These are phyloP conservation scores for Odontesthes bonariensis DNA, from an alignment of 2,113 vertebrate species.

Conservation along the genomic window DNA sequence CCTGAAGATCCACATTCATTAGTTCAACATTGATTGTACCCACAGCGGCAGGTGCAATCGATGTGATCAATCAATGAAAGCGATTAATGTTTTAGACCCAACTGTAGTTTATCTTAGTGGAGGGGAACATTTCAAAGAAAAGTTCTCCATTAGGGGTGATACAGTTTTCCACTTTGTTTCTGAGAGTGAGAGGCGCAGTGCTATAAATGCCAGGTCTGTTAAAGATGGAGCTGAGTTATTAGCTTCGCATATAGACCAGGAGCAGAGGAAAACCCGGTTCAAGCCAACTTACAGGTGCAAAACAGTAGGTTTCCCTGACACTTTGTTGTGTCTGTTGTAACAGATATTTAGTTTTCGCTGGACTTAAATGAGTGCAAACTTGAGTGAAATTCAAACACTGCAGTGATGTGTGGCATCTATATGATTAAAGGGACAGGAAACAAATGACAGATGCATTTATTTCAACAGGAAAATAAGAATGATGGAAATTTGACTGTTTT, in stretches of 20 bases:
- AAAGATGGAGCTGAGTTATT: not conserved
- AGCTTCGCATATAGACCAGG: not conserved
- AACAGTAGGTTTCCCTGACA: too few species aligned
- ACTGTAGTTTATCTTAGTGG: not conserved
- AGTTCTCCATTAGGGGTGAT: not conserved
- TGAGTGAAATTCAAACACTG: too few species aligned
- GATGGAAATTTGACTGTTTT: too few species aligned
- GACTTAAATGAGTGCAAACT: too few species aligned
- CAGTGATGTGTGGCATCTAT: too few species aligned
- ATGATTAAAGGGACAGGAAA: too few species aligned
- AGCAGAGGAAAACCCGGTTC: not conserved
- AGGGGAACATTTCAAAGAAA: not conserved
- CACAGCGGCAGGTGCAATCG: not conserved
- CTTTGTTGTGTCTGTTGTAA: too few species aligned
- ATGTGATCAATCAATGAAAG: not conserved
- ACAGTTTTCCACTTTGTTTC: not conserved
- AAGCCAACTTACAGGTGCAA: too few species aligned
- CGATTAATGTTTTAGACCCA: not conserved
- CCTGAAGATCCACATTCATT: not conserved
- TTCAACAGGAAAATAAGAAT: too few species aligned
- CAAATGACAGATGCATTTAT: too few species aligned
- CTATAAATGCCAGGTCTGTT: too few species aligned
- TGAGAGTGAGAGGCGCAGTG: not conserved
- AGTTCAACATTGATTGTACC: not conserved
- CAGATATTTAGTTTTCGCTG: too few species aligned